phyloP scores from a whole-genome alignment of 2,113 vertebrate genomes.

The Axis porcinus region DNA sequence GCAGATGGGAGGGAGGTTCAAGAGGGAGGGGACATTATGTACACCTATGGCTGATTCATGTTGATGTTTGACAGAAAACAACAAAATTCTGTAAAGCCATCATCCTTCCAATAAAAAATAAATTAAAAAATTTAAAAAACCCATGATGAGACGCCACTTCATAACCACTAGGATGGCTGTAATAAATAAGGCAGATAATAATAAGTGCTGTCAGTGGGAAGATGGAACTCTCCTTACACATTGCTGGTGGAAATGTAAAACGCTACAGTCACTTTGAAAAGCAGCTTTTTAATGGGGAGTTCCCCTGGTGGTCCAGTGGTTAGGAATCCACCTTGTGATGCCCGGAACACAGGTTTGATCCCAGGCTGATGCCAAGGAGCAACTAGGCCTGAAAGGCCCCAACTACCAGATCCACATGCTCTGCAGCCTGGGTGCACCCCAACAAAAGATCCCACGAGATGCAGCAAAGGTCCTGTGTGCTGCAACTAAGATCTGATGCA shows the following conservation, averaged over 20 bases:
- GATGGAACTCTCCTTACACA: not conserved
- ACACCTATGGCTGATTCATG: not conserved
- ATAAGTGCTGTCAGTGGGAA: not conserved
- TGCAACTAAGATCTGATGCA: not conserved
- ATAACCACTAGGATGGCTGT: not conserved
- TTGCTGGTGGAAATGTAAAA: not conserved
- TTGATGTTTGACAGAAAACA: not conserved
- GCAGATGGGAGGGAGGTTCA: not conserved
- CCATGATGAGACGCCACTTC: not conserved
- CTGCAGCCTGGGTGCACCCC: not conserved
- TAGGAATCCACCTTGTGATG: not conserved
- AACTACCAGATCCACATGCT: not conserved
- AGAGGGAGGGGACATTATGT: not conserved
- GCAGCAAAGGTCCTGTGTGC: not conserved
- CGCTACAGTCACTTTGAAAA: not conserved
- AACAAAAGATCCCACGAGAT: not conserved
- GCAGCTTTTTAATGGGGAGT: not conserved
- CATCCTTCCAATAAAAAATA: not conserved
- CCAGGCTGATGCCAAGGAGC: not conserved
- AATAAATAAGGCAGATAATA: not conserved
- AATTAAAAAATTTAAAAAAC: not conserved
- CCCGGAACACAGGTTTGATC: not conserved
- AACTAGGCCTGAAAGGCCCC: not conserved
- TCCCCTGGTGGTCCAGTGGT: not conserved
- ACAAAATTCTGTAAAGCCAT: not conserved